Evolutionary conservation across 1,140 invertebrate genomes (phyloP).

Genomic region (Harpegnathos saltator): DNA sequence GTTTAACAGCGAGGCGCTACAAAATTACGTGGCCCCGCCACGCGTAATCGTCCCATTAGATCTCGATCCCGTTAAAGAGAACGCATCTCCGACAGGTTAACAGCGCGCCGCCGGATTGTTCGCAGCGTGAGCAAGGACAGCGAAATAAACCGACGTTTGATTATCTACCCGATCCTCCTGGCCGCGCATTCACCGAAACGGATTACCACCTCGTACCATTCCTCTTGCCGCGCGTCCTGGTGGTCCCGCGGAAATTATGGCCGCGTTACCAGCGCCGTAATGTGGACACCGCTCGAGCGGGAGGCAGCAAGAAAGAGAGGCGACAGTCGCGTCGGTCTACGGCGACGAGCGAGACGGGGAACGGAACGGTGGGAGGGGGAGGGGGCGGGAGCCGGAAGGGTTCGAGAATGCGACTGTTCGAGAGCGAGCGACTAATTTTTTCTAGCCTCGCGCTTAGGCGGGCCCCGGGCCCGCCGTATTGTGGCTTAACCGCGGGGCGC

Average conservation of each 20-base stretch:
- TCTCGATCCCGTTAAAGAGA: constrained; percentile 48
- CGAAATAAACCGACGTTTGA: constrained; percentile 60
- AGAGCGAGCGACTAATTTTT: constrained; percentile 70
- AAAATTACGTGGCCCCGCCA: constrained; percentile 18
- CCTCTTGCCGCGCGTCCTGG: constrained; percentile 62
- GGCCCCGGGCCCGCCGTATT: constrained; percentile 49
- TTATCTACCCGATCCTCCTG: constrained; percentile 52
- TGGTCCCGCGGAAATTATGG: constrained; percentile 80
- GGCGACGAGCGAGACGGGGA: constrained; percentile 27
- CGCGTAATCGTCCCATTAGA: constrained; percentile 60
- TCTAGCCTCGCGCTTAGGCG: constrained; percentile 36
- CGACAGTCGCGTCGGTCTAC: background rate
- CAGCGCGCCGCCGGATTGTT: constrained; percentile 38
- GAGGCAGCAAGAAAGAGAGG: constrained; percentile 6
- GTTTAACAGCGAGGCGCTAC: constrained; percentile 29
- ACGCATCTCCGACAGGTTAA: constrained; percentile 40
- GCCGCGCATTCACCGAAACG: constrained; percentile 57
- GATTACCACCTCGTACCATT: constrained; percentile 67
- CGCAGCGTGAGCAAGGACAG: constrained; percentile 65
- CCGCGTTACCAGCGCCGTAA: constrained; percentile 78
- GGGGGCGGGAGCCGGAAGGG: too few species aligned
- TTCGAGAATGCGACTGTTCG: constrained; percentile 63
- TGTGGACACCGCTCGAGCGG: constrained; percentile 48
- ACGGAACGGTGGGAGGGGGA: too few species aligned
- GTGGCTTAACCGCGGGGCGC: constrained; percentile 66